Evolutionary conservation across 64 coral and sea anemone species (phyloP).

Genomic region (Platygyra sinensis): DNA sequence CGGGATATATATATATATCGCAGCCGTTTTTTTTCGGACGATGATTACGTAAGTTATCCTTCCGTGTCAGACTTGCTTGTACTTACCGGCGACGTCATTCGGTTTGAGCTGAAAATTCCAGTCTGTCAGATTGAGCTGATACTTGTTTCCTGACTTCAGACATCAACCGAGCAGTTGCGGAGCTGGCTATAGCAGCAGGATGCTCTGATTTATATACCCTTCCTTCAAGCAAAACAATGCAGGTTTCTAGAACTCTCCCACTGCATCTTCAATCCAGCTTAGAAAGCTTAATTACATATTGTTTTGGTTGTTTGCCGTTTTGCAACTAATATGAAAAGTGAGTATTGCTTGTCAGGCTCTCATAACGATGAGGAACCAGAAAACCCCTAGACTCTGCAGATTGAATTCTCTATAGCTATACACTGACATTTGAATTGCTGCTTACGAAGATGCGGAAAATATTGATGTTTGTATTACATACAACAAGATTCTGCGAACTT

Average conservation of each 20-base stretch:
- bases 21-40: no score
- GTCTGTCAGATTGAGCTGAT: neutral
- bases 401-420: no score
- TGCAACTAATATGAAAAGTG: neutral
- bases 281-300: neutral
- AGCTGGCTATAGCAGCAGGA: neutral
- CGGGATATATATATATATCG: no score
- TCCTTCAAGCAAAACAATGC: neutral
- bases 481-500: no score
- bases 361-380: no score
- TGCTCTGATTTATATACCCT: neutral
- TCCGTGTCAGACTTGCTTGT: neutral
- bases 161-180: neutral
- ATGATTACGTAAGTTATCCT: no score
- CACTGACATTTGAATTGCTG: no score
- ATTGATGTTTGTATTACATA: no score
- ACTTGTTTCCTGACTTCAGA: neutral
- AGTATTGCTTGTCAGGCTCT: neutral
- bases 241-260: slow-evolving; percentile 27
- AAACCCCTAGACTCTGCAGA: no score
- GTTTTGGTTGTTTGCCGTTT: neutral
- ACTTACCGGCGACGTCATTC: slow-evolving; percentile 33
- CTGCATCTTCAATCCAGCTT: slow-evolving; percentile 3
- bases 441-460: no score
- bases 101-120: neutral